A percentile compares a stretch with the other conserved stretches of the same genome.
These are phyloP conservation scores for Watsonalla cultraria DNA, from an alignment of 2,888 invertebrate genomes.

Conservation along the genomic window DNA sequence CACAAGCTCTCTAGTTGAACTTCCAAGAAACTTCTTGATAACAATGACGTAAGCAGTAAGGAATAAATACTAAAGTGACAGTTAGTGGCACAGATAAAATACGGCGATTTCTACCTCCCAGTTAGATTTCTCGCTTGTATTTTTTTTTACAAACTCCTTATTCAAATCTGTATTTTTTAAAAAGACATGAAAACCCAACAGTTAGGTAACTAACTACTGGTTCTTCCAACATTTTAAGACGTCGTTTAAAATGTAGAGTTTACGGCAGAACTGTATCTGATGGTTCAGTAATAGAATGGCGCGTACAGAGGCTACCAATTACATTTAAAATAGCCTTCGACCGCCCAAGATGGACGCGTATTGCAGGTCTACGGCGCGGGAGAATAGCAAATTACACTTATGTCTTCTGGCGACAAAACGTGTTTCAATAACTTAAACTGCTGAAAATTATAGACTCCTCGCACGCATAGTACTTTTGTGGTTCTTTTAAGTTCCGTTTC, in stretches of 20 bases:
- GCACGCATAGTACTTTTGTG: too few species aligned
- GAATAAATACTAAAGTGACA: neutral
- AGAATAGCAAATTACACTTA: conserved; percentile 11
- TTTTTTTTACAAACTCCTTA: neutral
- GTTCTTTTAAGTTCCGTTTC: too few species aligned
- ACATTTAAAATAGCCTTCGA: conserved; percentile 43
- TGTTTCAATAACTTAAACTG: neutral
- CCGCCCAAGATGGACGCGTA: conserved; percentile 36
- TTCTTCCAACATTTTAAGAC: neutral
- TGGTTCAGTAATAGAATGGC: conserved; percentile 32
- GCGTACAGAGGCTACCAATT: conserved; percentile 41
- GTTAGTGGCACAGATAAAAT: neutral
- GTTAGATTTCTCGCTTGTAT: too few species aligned
- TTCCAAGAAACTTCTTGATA: neutral
- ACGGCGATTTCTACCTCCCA: neutral
- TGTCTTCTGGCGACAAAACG: neutral
- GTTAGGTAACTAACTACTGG: neutral
- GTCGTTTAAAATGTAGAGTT: conserved; percentile 30
- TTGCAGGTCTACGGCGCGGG: conserved; percentile 13
- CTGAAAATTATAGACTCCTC: too few species aligned
- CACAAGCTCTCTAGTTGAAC: conserved; percentile 13
- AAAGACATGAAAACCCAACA: neutral
- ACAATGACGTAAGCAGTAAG: neutral
- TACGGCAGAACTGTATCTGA: conserved; percentile 22
- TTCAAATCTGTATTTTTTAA: neutral